A percentile compares a stretch with the other conserved stretches of the same genome.
Evolutionary conservation across 2,797 vertebrate genomes (phyloP).

Genomic region (Notamacropus eugenii): DNA sequence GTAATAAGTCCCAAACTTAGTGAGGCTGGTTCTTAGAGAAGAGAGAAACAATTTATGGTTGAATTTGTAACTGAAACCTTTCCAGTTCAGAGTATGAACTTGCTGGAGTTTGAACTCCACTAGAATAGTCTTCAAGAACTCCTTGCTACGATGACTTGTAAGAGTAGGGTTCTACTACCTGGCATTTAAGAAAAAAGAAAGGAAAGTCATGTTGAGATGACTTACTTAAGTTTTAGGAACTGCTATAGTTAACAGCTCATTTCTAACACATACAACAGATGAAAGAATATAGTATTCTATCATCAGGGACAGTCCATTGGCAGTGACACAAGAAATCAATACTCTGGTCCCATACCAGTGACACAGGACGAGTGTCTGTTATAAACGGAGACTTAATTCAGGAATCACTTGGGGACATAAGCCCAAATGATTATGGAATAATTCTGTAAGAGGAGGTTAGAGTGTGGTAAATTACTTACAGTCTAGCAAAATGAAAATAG

Average conservation of each 20-base stretch:
- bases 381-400: constrained; percentile 72
- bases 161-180: not conserved
- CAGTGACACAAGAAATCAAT: not conserved
- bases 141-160: not conserved
- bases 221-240: not conserved
- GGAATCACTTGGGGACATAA: constrained; percentile 66
- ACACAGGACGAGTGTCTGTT: constrained; percentile 58
- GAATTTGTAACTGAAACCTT: not conserved
- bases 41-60: not conserved
- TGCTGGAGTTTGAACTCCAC: not conserved
- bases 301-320: constrained; percentile 13
- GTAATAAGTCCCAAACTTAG: not conserved
- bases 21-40: not conserved
- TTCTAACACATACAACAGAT: constrained; percentile 72
- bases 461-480: not conserved
- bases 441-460: constrained; percentile 65
- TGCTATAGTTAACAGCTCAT: not conserved
- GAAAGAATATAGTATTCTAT: constrained; percentile 66
- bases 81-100: not conserved
- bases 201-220: not conserved
- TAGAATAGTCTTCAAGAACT: not conserved
- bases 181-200: not conserved
- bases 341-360: constrained; percentile 57
- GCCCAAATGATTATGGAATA: constrained; percentile 68
- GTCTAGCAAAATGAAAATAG: not conserved